Evolutionary conservation across 2,888 invertebrate genomes (phyloP).

Genomic region (Stratiomys singularior): DNA sequence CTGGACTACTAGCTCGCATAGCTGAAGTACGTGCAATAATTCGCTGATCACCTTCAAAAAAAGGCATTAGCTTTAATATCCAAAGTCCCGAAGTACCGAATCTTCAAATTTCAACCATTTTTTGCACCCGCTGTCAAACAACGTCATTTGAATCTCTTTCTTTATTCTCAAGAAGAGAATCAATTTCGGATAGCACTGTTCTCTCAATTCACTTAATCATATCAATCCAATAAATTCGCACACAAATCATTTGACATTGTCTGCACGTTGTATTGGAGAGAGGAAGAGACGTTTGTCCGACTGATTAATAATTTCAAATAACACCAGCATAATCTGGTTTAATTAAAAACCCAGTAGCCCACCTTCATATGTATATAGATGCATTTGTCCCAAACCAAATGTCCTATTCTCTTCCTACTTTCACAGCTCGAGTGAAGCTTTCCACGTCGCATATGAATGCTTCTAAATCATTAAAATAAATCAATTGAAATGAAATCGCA

Average conservation of each 20-base stretch:
- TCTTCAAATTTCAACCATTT: too few relatives aligned
- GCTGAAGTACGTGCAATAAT: too few relatives aligned
- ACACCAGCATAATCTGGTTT: slow-evolving; percentile 46
- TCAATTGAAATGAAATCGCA: slow-evolving; percentile 34
- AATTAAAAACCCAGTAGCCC: slow-evolving; percentile 34
- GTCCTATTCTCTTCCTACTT: background rate
- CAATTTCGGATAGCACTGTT: background rate
- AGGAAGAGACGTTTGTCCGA: slow-evolving; percentile 17
- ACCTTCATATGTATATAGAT: background rate
- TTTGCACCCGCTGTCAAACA: too few relatives aligned
- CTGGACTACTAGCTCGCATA: too few relatives aligned
- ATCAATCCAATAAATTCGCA: slow-evolving; percentile 5
- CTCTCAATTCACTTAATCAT: background rate
- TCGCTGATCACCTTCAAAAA: too few relatives aligned
- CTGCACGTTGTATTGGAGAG: background rate
- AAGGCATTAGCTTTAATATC: too few relatives aligned
- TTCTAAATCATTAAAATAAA: slow-evolving; percentile 39
- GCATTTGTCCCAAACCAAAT: background rate
- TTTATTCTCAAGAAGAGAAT: background rate
- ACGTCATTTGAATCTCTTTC: too few relatives aligned
- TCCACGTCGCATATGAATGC: background rate
- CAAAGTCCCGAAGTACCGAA: too few relatives aligned
- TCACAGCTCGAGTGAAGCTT: background rate
- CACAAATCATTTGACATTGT: slow-evolving; percentile 40
- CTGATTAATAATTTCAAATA: slow-evolving; percentile 46